Percentiles rank a stretch among this genome's conserved stretches.
Evolutionary conservation across 2,888 invertebrate species (phyloP).

Genomic region (Macaria liturata): DNA sequence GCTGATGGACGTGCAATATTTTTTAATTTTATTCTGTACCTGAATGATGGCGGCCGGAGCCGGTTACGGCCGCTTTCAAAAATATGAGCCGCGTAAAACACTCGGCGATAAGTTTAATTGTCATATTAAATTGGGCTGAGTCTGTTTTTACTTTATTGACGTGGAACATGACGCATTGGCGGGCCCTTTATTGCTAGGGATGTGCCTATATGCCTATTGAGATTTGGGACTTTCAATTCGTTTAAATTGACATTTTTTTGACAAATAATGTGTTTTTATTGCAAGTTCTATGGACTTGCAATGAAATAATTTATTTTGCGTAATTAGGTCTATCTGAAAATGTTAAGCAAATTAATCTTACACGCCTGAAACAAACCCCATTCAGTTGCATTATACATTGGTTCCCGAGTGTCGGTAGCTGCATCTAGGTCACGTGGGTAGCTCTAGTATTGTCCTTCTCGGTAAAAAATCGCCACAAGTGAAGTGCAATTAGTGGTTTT

Average conservation of each 20-base stretch:
- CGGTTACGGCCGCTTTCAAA: conserved; percentile 26
- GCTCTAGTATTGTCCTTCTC: neutral
- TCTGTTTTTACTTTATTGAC: conserved; percentile 28
- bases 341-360: too few species aligned
- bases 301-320: too few species aligned
- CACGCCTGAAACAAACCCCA: too few species aligned
- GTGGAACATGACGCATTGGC: conserved; percentile 7
- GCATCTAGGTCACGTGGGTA: too few species aligned
- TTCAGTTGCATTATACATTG: too few species aligned
- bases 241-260: too few species aligned
- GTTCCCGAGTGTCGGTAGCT: too few species aligned
- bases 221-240: too few species aligned
- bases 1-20: conserved; percentile 35
- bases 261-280: too few species aligned
- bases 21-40: conserved; percentile 34
- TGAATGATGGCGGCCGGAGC: conserved; percentile 22
- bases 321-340: too few species aligned
- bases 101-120: conserved; percentile 35
- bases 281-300: too few species aligned
- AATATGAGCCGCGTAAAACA: conserved; percentile 30
- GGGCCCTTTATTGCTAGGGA: neutral
- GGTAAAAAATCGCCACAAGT: conserved; percentile 7
- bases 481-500: conserved; percentile 19
- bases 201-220: too few species aligned
- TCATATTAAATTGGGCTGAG: conserved; percentile 31